Evolutionary conservation across 2,113 vertebrate species (phyloP).

Genomic region (Nicator chloris): DNA sequence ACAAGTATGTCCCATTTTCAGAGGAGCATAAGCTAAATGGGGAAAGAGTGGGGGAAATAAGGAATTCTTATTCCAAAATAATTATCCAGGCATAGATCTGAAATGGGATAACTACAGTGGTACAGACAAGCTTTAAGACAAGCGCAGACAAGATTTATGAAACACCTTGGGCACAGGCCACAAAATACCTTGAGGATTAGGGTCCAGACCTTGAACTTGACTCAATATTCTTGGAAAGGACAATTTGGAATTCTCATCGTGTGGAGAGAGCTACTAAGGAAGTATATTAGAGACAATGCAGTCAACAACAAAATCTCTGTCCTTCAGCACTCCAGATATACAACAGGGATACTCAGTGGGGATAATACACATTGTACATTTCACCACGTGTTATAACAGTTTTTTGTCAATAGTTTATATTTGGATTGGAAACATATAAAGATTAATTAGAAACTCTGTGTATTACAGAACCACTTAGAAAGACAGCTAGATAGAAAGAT

Average conservation of each 20-base stretch:
- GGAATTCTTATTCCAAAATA: neutral
- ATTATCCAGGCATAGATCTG: neutral
- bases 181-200: conserved; percentile 15
- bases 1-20: neutral
- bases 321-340: conserved; percentile 31
- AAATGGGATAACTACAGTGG: neutral
- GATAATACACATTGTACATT: neutral
- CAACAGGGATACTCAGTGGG: neutral
- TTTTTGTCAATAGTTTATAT: neutral
- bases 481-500: neutral
- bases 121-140: neutral
- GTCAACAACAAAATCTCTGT: conserved; percentile 7
- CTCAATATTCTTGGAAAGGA: neutral
- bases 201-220: conserved; percentile 24
- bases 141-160: neutral
- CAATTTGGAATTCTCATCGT: neutral
- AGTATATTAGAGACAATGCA: neutral
- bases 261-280: neutral
- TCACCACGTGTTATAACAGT: neutral
- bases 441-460: neutral
- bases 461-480: neutral
- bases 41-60: neutral
- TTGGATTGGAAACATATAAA: neutral
- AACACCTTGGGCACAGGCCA: conserved; percentile 7
- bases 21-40: neutral